Percentiles rank a stretch among this genome's conserved stretches.
Evolutionary conservation across 2,113 vertebrate genomes (phyloP).

Genomic region (Cheirogaleus medius): DNA sequence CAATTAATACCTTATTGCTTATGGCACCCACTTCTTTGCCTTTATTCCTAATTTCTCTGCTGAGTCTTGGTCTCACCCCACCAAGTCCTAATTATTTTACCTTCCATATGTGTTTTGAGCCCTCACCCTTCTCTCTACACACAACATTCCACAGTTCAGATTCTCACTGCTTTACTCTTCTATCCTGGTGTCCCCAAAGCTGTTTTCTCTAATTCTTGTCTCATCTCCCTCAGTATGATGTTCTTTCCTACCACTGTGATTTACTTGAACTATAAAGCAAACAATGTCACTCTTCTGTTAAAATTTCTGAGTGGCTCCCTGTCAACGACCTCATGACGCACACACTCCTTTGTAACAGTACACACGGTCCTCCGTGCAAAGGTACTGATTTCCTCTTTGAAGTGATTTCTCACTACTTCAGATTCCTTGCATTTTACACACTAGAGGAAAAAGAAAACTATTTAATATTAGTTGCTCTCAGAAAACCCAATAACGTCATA

Average conservation of each 20-base stretch:
- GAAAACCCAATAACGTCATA: not conserved
- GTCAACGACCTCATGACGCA: not conserved
- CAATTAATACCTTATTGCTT: not conserved
- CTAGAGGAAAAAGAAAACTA: not conserved
- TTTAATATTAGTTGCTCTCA: not conserved
- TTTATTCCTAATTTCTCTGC: not conserved
- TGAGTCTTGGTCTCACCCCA: not conserved
- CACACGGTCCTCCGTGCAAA: not conserved
- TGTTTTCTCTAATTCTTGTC: not conserved
- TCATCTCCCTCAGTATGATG: not conserved
- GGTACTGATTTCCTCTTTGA: not conserved
- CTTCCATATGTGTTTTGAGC: not conserved
- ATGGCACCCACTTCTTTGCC: not conserved
- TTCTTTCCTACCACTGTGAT: not conserved
- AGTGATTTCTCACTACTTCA: not conserved
- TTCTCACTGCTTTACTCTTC: not conserved
- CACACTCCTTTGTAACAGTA: not conserved
- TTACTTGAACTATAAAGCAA: not conserved
- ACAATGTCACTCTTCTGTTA: not conserved
- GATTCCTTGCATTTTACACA: not conserved
- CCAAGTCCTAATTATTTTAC: not conserved
- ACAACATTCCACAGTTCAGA: not conserved
- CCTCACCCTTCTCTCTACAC: not conserved
- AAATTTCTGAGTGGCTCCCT: not conserved
- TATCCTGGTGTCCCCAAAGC: not conserved